Evolutionary conservation across 2,888 invertebrate genomes (phyloP).

Genomic region (Dryocosmus kuriphilus): DNA sequence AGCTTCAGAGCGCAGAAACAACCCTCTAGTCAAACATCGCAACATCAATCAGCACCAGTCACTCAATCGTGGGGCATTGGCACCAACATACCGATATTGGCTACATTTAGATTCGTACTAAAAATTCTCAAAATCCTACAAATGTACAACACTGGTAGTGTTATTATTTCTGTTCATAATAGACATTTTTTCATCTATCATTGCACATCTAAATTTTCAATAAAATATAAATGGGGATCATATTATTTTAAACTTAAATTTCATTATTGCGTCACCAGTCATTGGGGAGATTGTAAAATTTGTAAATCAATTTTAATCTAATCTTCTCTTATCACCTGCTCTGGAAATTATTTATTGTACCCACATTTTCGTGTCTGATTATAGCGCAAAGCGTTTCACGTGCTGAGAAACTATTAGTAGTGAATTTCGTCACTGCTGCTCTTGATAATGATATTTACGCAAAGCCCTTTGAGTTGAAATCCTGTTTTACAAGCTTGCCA

Average conservation of each 20-base stretch:
- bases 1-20: constrained; percentile 72
- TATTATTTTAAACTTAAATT: background rate
- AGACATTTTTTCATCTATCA: background rate
- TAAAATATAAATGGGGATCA: background rate
- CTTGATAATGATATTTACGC: constrained; percentile 50
- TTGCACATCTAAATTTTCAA: no score
- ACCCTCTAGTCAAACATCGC: constrained; percentile 77
- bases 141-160: background rate
- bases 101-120: constrained; percentile 69
- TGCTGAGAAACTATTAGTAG: constrained; percentile 19
- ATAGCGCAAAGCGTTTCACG: background rate
- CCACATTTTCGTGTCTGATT: constrained; percentile 6
- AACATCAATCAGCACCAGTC: constrained; percentile 78
- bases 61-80: constrained; percentile 71
- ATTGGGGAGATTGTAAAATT: background rate
- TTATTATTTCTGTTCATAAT: background rate
- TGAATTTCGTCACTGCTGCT: constrained; percentile 34
- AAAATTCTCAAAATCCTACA: constrained; percentile 40
- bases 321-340: constrained; percentile 14
- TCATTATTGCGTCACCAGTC: background rate
- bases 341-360: constrained; percentile 30
- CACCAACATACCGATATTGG: constrained; percentile 75
- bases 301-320: constrained; percentile 7
- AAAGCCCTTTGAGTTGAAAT: constrained; percentile 43
- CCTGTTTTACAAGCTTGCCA: constrained; percentile 40